Evolutionary conservation across 2,797 vertebrate genomes (phyloP), one percentile per base, ranked within the genome.

Genomic region (Tadarida brasiliensis): DNA sequence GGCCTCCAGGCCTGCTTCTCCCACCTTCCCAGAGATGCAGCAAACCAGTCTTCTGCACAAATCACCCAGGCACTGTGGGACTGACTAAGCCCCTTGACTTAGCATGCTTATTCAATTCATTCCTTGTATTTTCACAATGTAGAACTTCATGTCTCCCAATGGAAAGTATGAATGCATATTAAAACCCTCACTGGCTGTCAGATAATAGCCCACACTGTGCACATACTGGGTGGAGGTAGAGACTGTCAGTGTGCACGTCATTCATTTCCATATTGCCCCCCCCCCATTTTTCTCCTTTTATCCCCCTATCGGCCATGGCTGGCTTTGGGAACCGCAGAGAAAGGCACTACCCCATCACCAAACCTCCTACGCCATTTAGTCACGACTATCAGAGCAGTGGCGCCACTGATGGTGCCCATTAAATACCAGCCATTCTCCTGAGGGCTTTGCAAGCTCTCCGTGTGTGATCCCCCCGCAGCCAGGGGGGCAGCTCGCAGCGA

Each of bases 191-290:
- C 71, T 2, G 47, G 56, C 26, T 56, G 3, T 0, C 3, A 51
- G 14, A 16, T 0, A 12, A 49, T 4, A 11, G 30, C 16, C 5
- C 11, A 30, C 3, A 10, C 49, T 20, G 14, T 1, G 14, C 56
- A 20, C 83, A 19, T 3, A 5, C 12, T 10, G 39, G n/a, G 9
- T 7, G 16, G 22, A 26, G 47, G 47, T 1, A 5, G 14, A 10
- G n/a, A 14, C 26, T 0, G 35, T 33, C 1, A 19, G 49, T 22
- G 17, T 8, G 12, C 49, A 11, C 49, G 49, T 51, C 49, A 51
- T 44, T 54, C 51, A 54, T 15, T 54, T 54, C 51, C 51, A 14
- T 16, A 15, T 54, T 54, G 14, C 51, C 51, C 12, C 16, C 49
- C 47, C 49, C 49, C 49, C 49, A 51, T 51, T 16, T 22, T 33